These are phyloP conservation scores for Calliphora vicina DNA, from an alignment of 1,140 invertebrate genomes.

Conservation along the genomic window DNA sequence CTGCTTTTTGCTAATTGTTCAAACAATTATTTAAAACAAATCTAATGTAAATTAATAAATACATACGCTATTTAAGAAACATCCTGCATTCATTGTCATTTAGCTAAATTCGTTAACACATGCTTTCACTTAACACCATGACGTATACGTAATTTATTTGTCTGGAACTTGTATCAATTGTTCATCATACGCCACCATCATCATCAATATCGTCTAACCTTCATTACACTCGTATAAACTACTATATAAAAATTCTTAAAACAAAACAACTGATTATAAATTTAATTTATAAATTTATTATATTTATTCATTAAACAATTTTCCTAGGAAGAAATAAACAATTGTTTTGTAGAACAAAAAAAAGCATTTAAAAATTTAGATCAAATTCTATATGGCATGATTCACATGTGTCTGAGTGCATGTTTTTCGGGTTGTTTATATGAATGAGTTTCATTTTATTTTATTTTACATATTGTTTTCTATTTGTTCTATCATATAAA, in stretches of 20 bases:
- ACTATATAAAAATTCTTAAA: neutral
- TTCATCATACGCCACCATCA: neutral
- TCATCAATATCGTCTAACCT: neutral
- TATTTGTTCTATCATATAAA: neutral
- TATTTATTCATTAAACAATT: neutral
- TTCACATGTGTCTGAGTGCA: neutral
- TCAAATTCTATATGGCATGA: neutral
- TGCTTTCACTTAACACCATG: neutral
- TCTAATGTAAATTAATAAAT: no score
- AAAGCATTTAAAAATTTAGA: neutral
- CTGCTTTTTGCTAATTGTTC: no score
- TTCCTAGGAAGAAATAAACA: neutral
- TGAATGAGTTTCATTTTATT: neutral
- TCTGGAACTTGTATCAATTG: neutral
- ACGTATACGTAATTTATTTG: neutral
- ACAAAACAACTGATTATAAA: neutral
- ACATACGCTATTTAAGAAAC: no score
- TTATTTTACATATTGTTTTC: neutral
- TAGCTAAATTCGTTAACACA: no score
- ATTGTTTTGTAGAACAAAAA: neutral
- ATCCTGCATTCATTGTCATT: no score
- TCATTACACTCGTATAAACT: no score
- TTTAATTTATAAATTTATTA: neutral
- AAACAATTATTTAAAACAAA: no score
- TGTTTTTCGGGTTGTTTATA: neutral